A percentile compares a stretch with the other conserved stretches of the same genome.
Conservation (phyloP, 2,888 invertebrate genomes). For the Mamestra brassicae region DNA sequence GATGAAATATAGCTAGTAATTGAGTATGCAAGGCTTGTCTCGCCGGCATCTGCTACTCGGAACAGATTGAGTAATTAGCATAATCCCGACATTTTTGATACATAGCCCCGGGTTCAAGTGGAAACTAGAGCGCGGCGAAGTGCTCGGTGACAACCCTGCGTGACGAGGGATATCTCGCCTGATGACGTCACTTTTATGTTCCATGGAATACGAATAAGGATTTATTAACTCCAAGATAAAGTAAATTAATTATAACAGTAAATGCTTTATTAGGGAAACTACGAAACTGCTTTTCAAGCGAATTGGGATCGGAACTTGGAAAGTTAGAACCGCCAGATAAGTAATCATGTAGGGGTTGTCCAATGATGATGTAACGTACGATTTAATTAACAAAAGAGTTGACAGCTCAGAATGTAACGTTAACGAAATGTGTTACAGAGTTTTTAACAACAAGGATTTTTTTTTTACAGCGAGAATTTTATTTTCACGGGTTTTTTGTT, state of each 20-base stretch:
- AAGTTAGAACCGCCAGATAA: conserved; percentile 12
- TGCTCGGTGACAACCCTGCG: conserved; percentile 62
- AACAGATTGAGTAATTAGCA: conserved; percentile 70
- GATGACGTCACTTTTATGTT: conserved; percentile 63
- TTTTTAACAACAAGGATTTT: conserved; percentile 15
- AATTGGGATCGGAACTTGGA: conserved; percentile 13
- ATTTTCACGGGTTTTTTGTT: conserved; percentile 2
- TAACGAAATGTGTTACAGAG: background rate
- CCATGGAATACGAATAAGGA: conserved; percentile 61
- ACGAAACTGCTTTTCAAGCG: conserved; percentile 27
- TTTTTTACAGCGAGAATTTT: conserved; percentile 23
- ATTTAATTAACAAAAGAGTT: conserved; percentile 17
- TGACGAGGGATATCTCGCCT: conserved; percentile 57
- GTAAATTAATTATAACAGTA: conserved; percentile 60
- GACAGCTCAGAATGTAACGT: background rate
- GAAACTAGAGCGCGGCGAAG: conserved; percentile 47
- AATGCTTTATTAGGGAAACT: conserved; percentile 46
- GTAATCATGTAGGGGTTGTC: conserved; percentile 5
- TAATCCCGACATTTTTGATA: conserved; percentile 66
- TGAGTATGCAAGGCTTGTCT: conserved; percentile 61
- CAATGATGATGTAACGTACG: background rate
- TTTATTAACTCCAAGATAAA: conserved; percentile 59
- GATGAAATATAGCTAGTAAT: conserved; percentile 46
- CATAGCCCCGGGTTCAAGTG: conserved; percentile 53
- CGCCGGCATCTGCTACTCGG: conserved; percentile 54